Evolutionary conservation across 2,888 invertebrate genomes (phyloP), one percentile per base, ranked within the genome.

Genomic region (Gastrophysa polygoni): DNA sequence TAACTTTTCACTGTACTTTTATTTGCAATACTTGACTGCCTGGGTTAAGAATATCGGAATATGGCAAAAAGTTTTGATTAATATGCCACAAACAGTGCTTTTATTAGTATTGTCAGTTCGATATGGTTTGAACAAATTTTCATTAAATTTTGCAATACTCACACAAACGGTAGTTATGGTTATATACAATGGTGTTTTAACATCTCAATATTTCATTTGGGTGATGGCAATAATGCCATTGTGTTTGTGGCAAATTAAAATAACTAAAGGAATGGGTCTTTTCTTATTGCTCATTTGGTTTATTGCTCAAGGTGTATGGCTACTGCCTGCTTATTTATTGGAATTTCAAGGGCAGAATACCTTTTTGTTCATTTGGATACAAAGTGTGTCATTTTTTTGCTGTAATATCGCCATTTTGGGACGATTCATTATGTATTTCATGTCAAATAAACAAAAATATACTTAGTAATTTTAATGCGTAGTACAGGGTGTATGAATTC

Each of bases 191-290:
- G 92, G 95, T 71, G 98, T 99, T 0, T 87, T 96, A 77, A 99
- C 99, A 0, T 96, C 98, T 4, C 99, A 98, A 77, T 98, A 98
- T 79, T 97, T 97, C 73, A 86, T 98, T 51, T 99, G 99, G 99
- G 96, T 96, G 77, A 81, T 98, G 61, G 91, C 94, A 1, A 80
- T 98, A 6, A 80, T 98, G 16, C 98, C 99, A 0, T 75, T 96
- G 18, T 89, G 92, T 61, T 81, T 91, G 0, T 91, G 92, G 68
- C 87, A 88, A 74, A 85, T 95, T 24, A 84, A 84, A 65, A 82
- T 90, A 62, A 81, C 85, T 2, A 73, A 83, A 6, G 79, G 78
- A 8, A 81, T 82, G 59, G 84, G 86, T 0, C 59, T 86, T 0
- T 71, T 87, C 7, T 78, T 91, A 16, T 73, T 82, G 32, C 58